Evolutionary conservation across 2,113 vertebrate species (phyloP), one percentile per base, ranked within the genome.

Genomic region (Odobenus rosmarus): DNA sequence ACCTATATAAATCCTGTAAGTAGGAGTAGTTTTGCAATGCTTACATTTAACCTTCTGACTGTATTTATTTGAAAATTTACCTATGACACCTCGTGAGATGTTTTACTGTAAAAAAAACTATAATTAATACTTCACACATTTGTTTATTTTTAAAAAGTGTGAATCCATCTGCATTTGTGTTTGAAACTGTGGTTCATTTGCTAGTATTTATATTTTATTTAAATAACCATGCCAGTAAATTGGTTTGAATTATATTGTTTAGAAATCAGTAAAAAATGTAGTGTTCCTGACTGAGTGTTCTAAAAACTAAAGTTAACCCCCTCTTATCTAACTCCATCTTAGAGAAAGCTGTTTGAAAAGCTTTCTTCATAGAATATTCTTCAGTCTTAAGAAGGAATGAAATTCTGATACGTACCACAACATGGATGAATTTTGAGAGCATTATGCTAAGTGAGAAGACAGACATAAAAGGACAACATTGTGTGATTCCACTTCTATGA

Each of bases 211-310:
- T 79, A 61, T 57, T 88, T 87, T 91, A 93, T 84, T 93, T 95
- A 95, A 96, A 83, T 94, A 87, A 90, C 33, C 42, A 11, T 71
- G 33, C 28, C 81, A 95, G 77, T 39, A 96, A 96, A 96, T 94
- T 97, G 76, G 36, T 87, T 98, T 92, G 92, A 64, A 55, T 96
- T 96, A 57, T 86, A 69, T 36, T 84, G 26, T 96, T 96, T 90
- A 74, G 77, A 97, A 96, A 88, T 93, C 62, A 92, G 84, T 87
- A 51, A 88, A 84, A 96, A 94, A 81, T 39, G 90, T 13, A 76
- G 31, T 42, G 14, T 86, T 84, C 59, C 24, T 61, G 12, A 96
- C 15, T 67, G 59, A 90, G 61, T 26, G 61, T 90, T 94, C 42
- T 80, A 72, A 93, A 96, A 92, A n/a, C 12, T 36, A 82, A 39